Conservation (phyloP, 2,113 vertebrate genomes). For the Dendrocopos noguchii region DNA sequence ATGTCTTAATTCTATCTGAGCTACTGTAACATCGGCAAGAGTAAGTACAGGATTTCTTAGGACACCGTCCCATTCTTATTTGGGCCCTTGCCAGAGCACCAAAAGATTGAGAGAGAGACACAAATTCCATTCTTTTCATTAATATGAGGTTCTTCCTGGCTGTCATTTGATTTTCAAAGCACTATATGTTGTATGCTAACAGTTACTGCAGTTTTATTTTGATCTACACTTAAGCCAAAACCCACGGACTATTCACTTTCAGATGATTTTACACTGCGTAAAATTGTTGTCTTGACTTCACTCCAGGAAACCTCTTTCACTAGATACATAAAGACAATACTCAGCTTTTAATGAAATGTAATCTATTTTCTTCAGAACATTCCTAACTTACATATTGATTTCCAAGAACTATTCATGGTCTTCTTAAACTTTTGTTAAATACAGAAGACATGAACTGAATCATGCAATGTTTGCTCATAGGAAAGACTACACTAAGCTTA, state of each 20-base stretch:
- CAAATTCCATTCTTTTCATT: background rate
- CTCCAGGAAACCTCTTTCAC: background rate
- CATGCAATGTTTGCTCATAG: background rate
- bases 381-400: background rate
- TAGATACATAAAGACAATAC: background rate
- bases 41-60: background rate
- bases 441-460: background rate
- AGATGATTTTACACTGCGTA: background rate
- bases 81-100: background rate
- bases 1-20: background rate
- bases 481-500: background rate
- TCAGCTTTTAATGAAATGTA: background rate
- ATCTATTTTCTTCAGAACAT: background rate
- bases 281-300: background rate
- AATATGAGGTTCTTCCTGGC: background rate
- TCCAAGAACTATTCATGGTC: background rate
- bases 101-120: background rate
- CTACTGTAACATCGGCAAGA: background rate
- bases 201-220: background rate
- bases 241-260: background rate
- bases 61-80: background rate
- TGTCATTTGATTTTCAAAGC: background rate
- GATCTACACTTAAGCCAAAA: background rate
- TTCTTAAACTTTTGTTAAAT: background rate
- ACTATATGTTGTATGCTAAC: background rate